Conservation (phyloP, 2,113 vertebrate species). For the Excalfactoria chinensis region DNA sequence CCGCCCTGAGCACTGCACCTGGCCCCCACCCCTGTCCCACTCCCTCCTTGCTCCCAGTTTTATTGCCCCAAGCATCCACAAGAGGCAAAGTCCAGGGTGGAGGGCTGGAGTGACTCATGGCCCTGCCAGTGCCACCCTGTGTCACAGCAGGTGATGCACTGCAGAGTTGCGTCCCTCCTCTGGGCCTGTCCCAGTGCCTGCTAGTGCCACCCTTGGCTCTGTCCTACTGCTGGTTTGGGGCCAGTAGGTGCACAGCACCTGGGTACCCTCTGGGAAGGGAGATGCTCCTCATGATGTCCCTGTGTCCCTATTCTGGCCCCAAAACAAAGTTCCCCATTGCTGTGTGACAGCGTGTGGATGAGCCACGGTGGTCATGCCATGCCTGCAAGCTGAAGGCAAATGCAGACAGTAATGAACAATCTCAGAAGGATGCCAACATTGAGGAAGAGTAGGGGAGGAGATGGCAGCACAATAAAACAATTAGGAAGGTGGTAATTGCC, state of each 20-base stretch:
- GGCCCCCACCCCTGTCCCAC: too few species aligned
- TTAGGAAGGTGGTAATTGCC: conserved; percentile 55
- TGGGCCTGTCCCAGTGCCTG: background rate
- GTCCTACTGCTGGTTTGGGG: background rate
- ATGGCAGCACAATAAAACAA: background rate
- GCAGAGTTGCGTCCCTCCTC: background rate
- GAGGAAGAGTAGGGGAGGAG: background rate
- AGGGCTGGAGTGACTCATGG: conserved; percentile 37
- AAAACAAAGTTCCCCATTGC: background rate
- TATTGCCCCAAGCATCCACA: background rate
- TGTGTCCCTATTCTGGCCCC: background rate
- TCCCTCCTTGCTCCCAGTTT: background rate
- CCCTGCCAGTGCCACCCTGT: background rate
- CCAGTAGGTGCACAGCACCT: too few species aligned
- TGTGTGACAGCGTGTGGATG: rapidly evolving
- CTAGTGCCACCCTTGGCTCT: background rate
- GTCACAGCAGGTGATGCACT: background rate
- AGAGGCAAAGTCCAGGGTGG: conserved; percentile 58
- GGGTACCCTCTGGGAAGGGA: background rate
- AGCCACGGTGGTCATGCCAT: rapidly evolving
- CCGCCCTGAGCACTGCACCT: background rate
- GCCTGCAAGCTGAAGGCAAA: background rate
- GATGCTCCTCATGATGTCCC: background rate
- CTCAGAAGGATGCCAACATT: conserved; percentile 15
- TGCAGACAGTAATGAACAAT: background rate